Percentiles rank a stretch among this genome's conserved stretches.
Evolutionary conservation across 2,888 invertebrate genomes (phyloP).

Genomic region (Cartodere bifasciata): DNA sequence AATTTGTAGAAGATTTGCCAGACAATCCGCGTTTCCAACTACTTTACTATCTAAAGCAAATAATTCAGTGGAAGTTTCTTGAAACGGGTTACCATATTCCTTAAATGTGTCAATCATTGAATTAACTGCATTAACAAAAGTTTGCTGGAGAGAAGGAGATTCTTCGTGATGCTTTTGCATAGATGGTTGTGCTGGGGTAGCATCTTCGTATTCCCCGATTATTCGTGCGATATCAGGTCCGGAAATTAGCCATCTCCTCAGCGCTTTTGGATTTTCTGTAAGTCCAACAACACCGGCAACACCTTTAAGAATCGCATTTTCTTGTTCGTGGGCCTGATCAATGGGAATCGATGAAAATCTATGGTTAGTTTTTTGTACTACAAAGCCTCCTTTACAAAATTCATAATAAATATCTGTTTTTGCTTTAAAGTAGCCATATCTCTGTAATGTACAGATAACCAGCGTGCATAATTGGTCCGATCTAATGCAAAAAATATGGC

Average conservation of each 20-base stretch:
- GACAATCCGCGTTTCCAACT: too few relatives aligned
- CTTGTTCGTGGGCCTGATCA: not conserved
- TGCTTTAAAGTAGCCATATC: not conserved
- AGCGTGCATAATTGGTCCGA: not conserved
- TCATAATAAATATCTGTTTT: too few relatives aligned
- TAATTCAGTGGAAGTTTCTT: not conserved
- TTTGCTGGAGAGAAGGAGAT: not conserved
- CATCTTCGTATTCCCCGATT: not conserved
- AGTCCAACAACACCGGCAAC: not conserved
- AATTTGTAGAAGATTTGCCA: too few relatives aligned
- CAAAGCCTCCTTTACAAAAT: too few relatives aligned
- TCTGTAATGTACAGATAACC: not conserved
- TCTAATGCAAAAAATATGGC: not conserved
- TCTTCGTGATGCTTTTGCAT: not conserved
- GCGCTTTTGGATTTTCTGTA: too few relatives aligned
- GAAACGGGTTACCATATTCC: not conserved
- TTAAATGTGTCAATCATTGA: not conserved
- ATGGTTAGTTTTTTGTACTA: not conserved
- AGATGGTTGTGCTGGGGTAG: not conserved
- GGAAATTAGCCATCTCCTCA: not conserved
- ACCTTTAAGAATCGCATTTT: not conserved
- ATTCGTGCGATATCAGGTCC: not conserved
- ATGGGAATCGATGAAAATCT: not conserved
- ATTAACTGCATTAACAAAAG: not conserved
- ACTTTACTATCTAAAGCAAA: not conserved